These are phyloP conservation scores for Leptinotarsa defecta DNA, from an alignment of 1,140 invertebrate genomes.

Conservation along the genomic window DNA sequence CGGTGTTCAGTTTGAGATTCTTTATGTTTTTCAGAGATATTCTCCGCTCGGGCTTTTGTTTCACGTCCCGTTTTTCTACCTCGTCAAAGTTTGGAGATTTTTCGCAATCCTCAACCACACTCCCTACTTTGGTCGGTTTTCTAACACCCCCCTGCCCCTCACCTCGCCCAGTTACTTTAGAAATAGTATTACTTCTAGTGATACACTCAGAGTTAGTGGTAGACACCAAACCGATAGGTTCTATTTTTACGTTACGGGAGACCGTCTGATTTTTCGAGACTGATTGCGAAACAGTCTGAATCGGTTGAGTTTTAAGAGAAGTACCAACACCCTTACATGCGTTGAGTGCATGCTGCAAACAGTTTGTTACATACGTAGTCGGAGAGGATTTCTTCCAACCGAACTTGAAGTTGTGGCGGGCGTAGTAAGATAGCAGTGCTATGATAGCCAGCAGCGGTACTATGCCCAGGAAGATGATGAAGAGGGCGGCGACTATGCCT, in stretches of 20 bases:
- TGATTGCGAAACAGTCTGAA: slow-evolving; percentile 33
- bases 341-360: slow-evolving; percentile 46
- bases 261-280: background rate
- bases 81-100: background rate
- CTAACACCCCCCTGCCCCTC: background rate
- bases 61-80: background rate
- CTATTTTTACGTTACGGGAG: slow-evolving; percentile 62
- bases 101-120: background rate
- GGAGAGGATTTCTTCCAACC: slow-evolving; percentile 70
- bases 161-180: background rate
- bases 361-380: slow-evolving; percentile 71
- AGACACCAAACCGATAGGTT: slow-evolving; percentile 68
- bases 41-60: slow-evolving; percentile 22
- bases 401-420: slow-evolving; percentile 66
- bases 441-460: slow-evolving; percentile 70
- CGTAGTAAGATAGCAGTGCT: slow-evolving; percentile 73
- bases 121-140: background rate
- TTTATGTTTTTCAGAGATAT: slow-evolving; percentile 57
- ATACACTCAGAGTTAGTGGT: slow-evolving; percentile 72
- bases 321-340: slow-evolving; percentile 48
- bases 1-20: slow-evolving; percentile 56
- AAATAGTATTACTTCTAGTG: slow-evolving; percentile 56
- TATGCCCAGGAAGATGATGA: slow-evolving; percentile 83
- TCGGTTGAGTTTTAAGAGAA: slow-evolving; percentile 35
- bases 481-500: slow-evolving; percentile 74